phyloP scores from a whole-genome alignment of 2,797 vertebrate species.

The Molossus molossus region DNA sequence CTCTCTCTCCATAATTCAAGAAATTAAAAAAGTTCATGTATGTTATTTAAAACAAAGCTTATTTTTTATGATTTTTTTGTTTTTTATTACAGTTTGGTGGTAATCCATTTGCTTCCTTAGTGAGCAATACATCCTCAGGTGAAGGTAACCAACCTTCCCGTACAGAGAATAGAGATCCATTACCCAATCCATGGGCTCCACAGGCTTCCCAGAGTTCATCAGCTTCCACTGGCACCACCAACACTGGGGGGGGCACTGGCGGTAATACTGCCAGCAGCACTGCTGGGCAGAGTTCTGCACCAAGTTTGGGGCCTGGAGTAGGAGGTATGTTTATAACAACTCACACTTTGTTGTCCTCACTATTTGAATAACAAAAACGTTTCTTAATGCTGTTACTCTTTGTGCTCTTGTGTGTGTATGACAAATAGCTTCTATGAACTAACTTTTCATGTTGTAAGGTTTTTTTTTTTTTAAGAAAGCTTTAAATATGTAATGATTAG shows the following conservation, averaged over 20 bases:
- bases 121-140: slow-evolving; percentile 89
- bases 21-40: neutral
- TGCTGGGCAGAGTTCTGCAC: slow-evolving; percentile 85
- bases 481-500: slow-evolving; percentile 32
- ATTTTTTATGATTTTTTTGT: slow-evolving; percentile 45
- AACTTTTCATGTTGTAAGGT: neutral
- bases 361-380: neutral
- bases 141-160: slow-evolving; percentile 91
- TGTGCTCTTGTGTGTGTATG: neutral
- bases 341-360: neutral
- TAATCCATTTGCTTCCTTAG: slow-evolving; percentile 93
- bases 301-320: slow-evolving; percentile 88
- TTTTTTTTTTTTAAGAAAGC: slow-evolving; percentile 11
- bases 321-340: slow-evolving; percentile 88
- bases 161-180: slow-evolving; percentile 92
- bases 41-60: slow-evolving; percentile 55
- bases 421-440: slow-evolving; percentile 9
- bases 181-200: slow-evolving; percentile 93
- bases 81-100: slow-evolving; percentile 91
- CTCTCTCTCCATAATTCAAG: neutral
- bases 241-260: slow-evolving; percentile 74
- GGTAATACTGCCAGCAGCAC: slow-evolving; percentile 79
- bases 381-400: neutral
- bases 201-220: slow-evolving; percentile 87
- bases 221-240: slow-evolving; percentile 76